phyloP scores from a whole-genome alignment of 2,888 invertebrate genomes.

The Cheilosia soror region DNA sequence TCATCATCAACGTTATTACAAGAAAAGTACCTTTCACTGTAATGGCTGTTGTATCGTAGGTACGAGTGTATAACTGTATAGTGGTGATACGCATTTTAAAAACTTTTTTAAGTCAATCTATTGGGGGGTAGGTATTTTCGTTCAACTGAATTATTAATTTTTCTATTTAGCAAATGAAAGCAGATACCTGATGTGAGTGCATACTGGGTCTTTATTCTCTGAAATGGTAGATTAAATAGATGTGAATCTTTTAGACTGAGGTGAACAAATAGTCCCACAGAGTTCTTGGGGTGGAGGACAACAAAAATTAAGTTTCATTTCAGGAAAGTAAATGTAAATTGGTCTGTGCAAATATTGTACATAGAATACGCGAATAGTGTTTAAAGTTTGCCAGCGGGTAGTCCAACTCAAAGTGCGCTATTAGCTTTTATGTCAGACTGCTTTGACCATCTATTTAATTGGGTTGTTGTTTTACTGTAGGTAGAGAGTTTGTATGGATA shows the following conservation, averaged over 20 bases:
- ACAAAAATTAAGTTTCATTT: conserved; percentile 10
- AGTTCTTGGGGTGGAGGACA: neutral
- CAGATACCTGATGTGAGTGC: neutral
- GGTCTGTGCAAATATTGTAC: conserved; percentile 16
- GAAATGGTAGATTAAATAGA: conserved; percentile 10
- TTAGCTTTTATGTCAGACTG: no score
- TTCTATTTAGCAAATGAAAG: conserved; percentile 60
- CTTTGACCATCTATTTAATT: no score
- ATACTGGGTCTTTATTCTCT: neutral
- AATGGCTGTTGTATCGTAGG: conserved; percentile 5
- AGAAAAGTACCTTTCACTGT: conserved; percentile 11
- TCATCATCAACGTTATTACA: conserved; percentile 55
- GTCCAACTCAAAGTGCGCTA: no score
- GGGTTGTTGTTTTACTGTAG: no score
- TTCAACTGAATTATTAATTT: conserved; percentile 65
- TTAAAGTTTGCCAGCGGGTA: neutral
- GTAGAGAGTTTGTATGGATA: no score
- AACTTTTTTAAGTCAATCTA: conserved; percentile 35
- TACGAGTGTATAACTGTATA: neutral
- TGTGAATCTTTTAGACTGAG: neutral
- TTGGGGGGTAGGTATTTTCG: neutral
- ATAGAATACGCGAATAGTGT: neutral
- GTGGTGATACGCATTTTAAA: conserved; percentile 60
- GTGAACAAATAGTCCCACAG: conserved; percentile 17
- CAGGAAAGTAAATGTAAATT: conserved; percentile 24